Evolutionary conservation across 2,113 vertebrate genomes (phyloP).

Genomic region (Xenotilapia caudafasciata): DNA sequence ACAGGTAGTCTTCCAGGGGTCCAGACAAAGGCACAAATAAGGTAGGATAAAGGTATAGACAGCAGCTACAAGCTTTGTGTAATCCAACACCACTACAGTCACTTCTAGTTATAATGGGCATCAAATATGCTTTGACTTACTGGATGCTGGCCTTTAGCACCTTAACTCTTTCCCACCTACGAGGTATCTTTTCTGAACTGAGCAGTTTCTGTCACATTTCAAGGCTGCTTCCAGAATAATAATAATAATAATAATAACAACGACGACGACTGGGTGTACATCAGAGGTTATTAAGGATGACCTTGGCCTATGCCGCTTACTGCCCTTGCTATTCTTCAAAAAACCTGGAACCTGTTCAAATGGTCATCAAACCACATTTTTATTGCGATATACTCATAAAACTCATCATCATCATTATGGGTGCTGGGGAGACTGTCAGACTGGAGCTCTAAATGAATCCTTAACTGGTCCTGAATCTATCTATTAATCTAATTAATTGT

Average conservation of each 20-base stretch:
- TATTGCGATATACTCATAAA: not conserved
- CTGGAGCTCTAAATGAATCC: not conserved
- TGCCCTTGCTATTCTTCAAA: not conserved
- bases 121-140: not conserved
- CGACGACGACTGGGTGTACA: not conserved
- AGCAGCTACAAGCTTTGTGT: not conserved
- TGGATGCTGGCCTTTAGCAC: not conserved
- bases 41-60: not conserved
- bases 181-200: not conserved
- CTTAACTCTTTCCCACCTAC: not conserved
- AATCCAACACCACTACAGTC: not conserved
- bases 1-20: not conserved
- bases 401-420: not conserved
- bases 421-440: not conserved
- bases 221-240: not conserved
- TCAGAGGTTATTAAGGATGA: not conserved
- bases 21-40: not conserved
- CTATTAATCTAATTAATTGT: not conserved
- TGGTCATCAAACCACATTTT: not conserved
- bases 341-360: not conserved
- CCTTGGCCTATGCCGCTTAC: not conserved
- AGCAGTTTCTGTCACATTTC: not conserved
- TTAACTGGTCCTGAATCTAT: not conserved
- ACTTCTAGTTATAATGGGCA: not conserved
- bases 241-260: fast-evolving